These are phyloP conservation scores for Ormia ochracea DNA, from an alignment of 2,888 invertebrate species.

Conservation along the genomic window DNA sequence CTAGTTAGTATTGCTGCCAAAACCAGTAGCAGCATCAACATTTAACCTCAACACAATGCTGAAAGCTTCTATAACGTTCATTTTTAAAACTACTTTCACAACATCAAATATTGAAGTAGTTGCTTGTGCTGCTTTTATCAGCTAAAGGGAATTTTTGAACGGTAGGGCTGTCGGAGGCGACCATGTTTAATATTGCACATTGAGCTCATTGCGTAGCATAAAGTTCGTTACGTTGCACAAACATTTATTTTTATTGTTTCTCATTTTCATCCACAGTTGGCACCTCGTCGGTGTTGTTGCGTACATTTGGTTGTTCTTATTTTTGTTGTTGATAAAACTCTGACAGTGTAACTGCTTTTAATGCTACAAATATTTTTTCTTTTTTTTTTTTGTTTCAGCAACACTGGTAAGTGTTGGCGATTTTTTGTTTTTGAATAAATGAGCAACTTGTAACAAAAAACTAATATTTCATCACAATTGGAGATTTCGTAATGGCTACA, in stretches of 20 bases:
- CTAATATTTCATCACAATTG: too few relatives aligned
- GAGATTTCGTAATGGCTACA: too few relatives aligned
- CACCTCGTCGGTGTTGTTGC: neutral
- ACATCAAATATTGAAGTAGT: slow-evolving; percentile 6
- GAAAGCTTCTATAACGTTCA: neutral
- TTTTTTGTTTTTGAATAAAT: too few relatives aligned
- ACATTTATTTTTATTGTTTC: slow-evolving; percentile 39
- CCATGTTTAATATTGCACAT: slow-evolving; percentile 2
- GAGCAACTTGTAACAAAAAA: too few relatives aligned
- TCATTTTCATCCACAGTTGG: neutral
- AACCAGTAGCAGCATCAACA: slow-evolving; percentile 13
- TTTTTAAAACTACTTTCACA: slow-evolving; percentile 13
- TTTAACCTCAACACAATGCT: slow-evolving; percentile 13
- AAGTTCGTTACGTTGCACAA: slow-evolving; percentile 48
- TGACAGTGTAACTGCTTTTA: slow-evolving; percentile 23
- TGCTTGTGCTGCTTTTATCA: slow-evolving; percentile 14
- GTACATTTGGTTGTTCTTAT: neutral
- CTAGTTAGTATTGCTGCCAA: slow-evolving; percentile 11
- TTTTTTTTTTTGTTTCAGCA: neutral
- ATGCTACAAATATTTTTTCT: slow-evolving; percentile 26
- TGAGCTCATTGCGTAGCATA: slow-evolving; percentile 55
- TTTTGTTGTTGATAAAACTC: slow-evolving; percentile 15
- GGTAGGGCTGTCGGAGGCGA: neutral
- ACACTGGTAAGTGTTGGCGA: neutral
- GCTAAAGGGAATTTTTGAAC: neutral